Base-by-base conservation (phyloP, 2,888 invertebrate species). In the Andricus curvator region DNA sequence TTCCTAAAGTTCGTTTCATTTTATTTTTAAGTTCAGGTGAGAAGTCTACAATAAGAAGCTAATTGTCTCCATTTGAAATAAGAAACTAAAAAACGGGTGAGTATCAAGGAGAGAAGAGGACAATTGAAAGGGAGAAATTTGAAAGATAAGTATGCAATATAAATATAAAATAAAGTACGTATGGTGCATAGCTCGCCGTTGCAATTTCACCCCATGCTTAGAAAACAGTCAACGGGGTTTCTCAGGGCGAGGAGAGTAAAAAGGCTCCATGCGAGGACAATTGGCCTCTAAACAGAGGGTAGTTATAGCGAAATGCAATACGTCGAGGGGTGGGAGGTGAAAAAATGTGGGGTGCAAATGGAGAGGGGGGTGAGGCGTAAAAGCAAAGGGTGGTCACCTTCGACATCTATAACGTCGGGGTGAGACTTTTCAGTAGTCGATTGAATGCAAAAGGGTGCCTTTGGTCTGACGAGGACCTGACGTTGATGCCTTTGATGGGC, bases 281-380 rank as follows among this genome's bases (percentile, higher is more conserved):
- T 90, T 90, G 89, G 86, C 88, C 87, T 88, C 89, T 90, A 90
- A 90, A 90, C 89, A 89, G 88, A 89, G 89, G 88, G 89, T 89
- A 89, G 89, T 89, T 89, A 89, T 87, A 88, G 87, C 85, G 88
- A 89, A 89, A 89, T 84, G 88, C 85, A 85, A 84, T 84, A 88
- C 87, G 84, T 85, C 84, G 84, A 82, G 84, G 82, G 80, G 80
- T 82, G 80, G 80, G 80, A 81, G 80, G 77, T 77, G 81, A 82
- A 84, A 83, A 84, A 82, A 84, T 65, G 20, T 25, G 65, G 62
- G 70, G 66, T 60, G 68, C 64, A n/a, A 78, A 13, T 44, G 17
- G 22, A 80, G 81, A 81, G 83, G 84, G 84, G 79, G 37, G 65
- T 65, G 68, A 78, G 80, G 80, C 80, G 56, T 81, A 80, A 88